Base-by-base conservation (phyloP, 2,113 vertebrate genomes). In the Symphodus melops region DNA sequence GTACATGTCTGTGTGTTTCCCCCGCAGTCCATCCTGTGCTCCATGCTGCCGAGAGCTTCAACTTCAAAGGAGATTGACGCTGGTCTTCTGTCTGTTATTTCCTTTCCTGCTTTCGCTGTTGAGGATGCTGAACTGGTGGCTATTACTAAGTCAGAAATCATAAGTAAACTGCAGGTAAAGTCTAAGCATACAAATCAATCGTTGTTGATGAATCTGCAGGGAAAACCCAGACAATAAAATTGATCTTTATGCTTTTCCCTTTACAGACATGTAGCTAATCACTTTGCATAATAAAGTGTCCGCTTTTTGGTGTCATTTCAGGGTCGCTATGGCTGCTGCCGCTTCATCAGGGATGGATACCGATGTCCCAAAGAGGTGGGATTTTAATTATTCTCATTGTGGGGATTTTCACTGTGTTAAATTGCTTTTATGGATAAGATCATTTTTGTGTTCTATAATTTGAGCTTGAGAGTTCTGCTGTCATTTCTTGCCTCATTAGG, bases 1-100 rank as follows among this genome's bases (percentile, higher is more conserved):
- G 72, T 65, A 46, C 48, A 0, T 39, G 8, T 51, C 0, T 54
- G 28, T 58, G 19, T 76, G 19, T 51, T 61, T 61, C 17, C 28
- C 60, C 23, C 81, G 67, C 87, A 99, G 97, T 98, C 98, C 77
- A 99, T 99, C 89, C 91, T 99, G n/a, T 97, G 96, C 89, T 99
- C 98, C 79, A 97, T 99, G 98, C 91, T 99, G 80, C 98, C 98
- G 7, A 94, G 98, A 90, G 98, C 98, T 21, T 99, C 98, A 3
- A 97, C 97, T 0, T 99, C 98, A 1, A 99, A 99, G 90, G 98
- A 99, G 89, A 99, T 99, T 20, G 98, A 99, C 39, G 96, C 98
- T 9, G 98, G 98, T 5, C 97, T 99, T 67, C 94, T 99, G 57
- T 97, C 97, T 2, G 93, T 99, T 73, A 99, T 99, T 93, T 99